These are phyloP conservation scores for Oreocharis arfaki DNA, from an alignment of 2,113 vertebrate species.

Conservation along the genomic window DNA sequence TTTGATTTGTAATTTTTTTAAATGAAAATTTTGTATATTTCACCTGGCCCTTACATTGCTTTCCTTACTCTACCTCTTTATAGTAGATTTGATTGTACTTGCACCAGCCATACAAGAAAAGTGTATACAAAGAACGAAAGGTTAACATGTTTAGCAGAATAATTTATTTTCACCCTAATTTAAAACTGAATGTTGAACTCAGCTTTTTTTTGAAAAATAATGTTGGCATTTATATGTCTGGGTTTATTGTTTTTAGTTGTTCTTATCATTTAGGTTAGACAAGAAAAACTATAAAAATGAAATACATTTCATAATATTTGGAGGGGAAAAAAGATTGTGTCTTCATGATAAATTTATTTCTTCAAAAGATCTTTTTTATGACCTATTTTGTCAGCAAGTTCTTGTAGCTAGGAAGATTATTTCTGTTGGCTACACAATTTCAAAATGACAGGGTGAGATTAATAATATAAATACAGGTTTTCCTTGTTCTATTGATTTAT, in stretches of 20 bases:
- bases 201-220: not conserved
- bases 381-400: not conserved
- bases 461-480: not conserved
- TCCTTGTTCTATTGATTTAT: conserved; percentile 22
- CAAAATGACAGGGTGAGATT: conserved; percentile 22
- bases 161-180: not conserved
- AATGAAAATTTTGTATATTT: not conserved
- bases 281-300: not conserved
- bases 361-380: not conserved
- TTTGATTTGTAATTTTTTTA: not conserved
- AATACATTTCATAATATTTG: not conserved
- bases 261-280: not conserved
- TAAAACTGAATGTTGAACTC: not conserved
- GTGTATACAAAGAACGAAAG: not conserved
- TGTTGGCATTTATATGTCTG: not conserved
- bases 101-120: not conserved
- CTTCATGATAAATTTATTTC: conserved; percentile 7
- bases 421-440: conserved; percentile 6
- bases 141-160: not conserved
- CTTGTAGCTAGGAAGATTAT: not conserved
- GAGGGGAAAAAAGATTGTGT: not conserved
- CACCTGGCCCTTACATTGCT: not conserved
- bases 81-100: not conserved
- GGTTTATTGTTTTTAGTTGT: not conserved
- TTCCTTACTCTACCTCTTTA: not conserved